Conservation (phyloP, 2,797 vertebrate genomes). For the Sparus aurata region DNA sequence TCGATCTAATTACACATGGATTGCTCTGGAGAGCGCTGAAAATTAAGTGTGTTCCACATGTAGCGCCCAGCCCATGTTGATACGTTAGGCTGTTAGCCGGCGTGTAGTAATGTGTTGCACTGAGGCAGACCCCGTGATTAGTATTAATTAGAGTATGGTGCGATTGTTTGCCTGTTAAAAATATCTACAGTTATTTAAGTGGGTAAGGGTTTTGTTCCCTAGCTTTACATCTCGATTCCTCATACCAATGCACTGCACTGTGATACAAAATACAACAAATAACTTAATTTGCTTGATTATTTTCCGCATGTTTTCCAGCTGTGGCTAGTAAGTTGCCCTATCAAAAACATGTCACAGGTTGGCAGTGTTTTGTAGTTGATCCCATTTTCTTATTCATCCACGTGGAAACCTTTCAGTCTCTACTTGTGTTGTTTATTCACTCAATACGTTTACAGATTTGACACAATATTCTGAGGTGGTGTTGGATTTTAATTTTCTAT, state of each 20-base stretch:
- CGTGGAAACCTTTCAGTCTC: neutral
- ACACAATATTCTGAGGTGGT: neutral
- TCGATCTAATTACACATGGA: constrained; percentile 94
- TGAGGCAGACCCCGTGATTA: constrained; percentile 2
- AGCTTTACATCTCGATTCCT: neutral
- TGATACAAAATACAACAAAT: neutral
- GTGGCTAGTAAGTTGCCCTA: neutral
- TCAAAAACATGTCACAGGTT: neutral
- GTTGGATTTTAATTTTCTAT: too few species aligned
- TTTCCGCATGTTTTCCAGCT: neutral
- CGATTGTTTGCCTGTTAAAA: constrained; percentile 5
- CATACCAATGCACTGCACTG: neutral
- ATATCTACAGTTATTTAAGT: neutral
- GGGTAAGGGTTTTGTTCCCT: too few species aligned
- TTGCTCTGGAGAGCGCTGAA: constrained; percentile 79
- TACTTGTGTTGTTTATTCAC: neutral
- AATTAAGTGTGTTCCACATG: constrained; percentile 64
- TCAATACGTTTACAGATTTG: neutral
- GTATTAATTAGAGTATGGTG: constrained; percentile 17
- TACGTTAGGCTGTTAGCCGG: constrained; percentile 26
- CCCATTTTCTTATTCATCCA: neutral
- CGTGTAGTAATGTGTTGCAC: neutral
- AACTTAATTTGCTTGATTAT: neutral
- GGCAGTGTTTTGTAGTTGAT: neutral
- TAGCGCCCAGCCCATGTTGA: constrained; percentile 30